Percentiles rank a stretch among this genome's conserved stretches.
Evolutionary conservation across 2,113 vertebrate genomes (phyloP).

Genomic region (Microtus oregoni): DNA sequence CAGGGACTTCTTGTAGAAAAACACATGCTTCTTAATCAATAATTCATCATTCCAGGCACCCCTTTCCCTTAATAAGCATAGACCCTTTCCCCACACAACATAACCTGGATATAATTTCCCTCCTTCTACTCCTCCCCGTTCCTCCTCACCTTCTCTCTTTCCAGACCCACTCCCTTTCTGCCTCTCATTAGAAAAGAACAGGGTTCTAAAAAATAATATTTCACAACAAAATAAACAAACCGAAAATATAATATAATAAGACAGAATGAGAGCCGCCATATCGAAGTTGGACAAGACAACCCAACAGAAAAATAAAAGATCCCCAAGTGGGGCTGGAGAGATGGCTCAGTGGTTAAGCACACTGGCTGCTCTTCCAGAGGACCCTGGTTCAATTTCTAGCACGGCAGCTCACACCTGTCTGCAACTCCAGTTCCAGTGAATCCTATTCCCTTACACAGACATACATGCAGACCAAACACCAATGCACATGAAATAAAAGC

Average conservation of each 20-base stretch:
- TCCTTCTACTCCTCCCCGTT: not conserved
- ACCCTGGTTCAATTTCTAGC: not conserved
- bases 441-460: not conserved
- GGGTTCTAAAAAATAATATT: not conserved
- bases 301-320: not conserved
- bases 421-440: not conserved
- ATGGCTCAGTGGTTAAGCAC: not conserved
- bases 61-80: not conserved
- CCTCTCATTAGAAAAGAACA: not conserved
- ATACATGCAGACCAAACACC: not conserved
- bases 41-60: not conserved
- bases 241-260: not conserved
- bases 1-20: not conserved
- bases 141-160: not conserved
- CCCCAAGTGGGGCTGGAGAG: not conserved
- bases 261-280: not conserved
- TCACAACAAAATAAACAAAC: not conserved
- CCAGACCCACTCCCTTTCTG: not conserved
- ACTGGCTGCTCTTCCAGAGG: not conserved
- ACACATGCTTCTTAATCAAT: not conserved
- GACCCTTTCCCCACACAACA: not conserved
- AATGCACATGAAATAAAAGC: not conserved
- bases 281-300: not conserved
- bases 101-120: not conserved
- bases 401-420: not conserved